phyloP scores from a whole-genome alignment of 2,797 vertebrate species.

The Hipposideros larvatus region DNA sequence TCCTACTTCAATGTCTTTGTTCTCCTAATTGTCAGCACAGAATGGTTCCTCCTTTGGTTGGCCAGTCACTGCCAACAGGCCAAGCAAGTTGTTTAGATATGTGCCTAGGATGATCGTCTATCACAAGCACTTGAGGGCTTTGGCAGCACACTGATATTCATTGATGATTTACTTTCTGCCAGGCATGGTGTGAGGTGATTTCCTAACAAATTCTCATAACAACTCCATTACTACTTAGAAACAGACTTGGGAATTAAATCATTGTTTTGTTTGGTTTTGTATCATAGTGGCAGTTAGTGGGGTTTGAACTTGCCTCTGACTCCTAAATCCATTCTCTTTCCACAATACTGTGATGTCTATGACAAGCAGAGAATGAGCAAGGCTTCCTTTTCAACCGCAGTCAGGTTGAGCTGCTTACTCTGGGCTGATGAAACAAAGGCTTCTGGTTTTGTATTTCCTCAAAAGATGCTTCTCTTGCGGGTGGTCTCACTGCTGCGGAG shows the following conservation, averaged over 20 bases:
- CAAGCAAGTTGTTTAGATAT: not conserved
- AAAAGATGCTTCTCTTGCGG: not conserved
- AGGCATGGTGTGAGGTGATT: not conserved
- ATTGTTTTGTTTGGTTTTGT: not conserved
- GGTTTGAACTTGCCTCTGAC: conserved; percentile 18
- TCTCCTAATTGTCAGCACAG: not conserved
- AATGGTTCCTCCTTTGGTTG: not conserved
- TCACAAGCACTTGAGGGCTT: not conserved
- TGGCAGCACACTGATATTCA: not conserved
- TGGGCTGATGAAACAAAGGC: not conserved
- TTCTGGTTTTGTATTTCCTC: not conserved
- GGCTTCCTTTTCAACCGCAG: not conserved
- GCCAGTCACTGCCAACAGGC: not conserved
- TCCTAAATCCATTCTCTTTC: not conserved
- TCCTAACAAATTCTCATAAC: not conserved
- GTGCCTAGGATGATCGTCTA: not conserved
- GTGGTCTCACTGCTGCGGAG: not conserved
- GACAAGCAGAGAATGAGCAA: not conserved
- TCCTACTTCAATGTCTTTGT: conserved; percentile 1
- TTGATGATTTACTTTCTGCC: not conserved
- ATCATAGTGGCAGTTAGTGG: not conserved
- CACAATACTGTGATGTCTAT: not conserved
- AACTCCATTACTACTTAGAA: not conserved
- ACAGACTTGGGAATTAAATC: not conserved
- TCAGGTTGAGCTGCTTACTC: not conserved